Base-by-base conservation (phyloP, 2,888 invertebrate species). In the Dolomedes plantarius region DNA sequence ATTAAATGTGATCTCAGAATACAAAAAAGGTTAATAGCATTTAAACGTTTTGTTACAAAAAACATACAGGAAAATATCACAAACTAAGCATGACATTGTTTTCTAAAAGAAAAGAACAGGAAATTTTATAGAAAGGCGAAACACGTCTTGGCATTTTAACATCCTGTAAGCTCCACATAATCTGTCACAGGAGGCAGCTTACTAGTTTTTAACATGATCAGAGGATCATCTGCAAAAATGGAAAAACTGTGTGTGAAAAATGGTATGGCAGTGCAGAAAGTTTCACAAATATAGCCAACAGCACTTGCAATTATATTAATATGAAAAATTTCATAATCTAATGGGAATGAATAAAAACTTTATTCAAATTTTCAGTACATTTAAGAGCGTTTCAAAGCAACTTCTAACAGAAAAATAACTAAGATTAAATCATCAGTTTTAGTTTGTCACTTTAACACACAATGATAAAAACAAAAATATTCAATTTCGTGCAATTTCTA, bases 61-160 rank as follows among this genome's bases (percentile, higher is more conserved):
- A 77, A 82, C 69, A 75, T 62, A 62, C 39, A 79, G 41, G 65
- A 77, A 73, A 77, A 85, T 73, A 85, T 81, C 77, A 77, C 83
- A 85, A 81, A 85, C 77, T 77, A 85, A 85, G 77, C 83, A 73
- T 67, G 77, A 77, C 50, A 73, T 39, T 27, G 27, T 23, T 74
- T 73, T 72, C 36, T 71, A 71, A 76, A 65, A 32, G 41, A 50
- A 39, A 50, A 29, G 36, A 29, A 64, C 36, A 36, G 32, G 39
- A 41, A 75, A 31, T 64, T 75, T 69, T 56, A 67, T 68, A 75
- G 50, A 72, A 85, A 83, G 83, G 83, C 83, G 75, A 75, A 83
- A 77, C 68, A 56, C 83, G 67, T 77, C 56, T 85, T 85, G 83
- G 83, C 83, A 85, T 72, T 85, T 62, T 62, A 85, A 76, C 75